Evolutionary conservation across 2,888 invertebrate species (phyloP), one percentile per base, ranked within the genome.

Genomic region (Mesorhabditis sp.): DNA sequence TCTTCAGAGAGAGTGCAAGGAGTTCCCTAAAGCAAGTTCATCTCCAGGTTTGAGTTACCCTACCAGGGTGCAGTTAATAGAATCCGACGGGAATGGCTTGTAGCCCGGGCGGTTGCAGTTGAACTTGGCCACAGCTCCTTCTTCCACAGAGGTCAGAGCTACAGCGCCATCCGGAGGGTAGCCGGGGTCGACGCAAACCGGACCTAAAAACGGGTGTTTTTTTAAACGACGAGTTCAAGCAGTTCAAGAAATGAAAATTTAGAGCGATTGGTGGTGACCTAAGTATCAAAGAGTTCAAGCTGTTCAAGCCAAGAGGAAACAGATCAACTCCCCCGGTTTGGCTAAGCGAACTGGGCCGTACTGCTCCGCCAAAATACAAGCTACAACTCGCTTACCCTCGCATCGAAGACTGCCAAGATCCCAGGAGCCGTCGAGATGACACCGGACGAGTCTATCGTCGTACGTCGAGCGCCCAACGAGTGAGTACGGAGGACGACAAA

Each of bases 381-480:
- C 28, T 50, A 13, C 58, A 10, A 13, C n/a, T 13, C 58, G 58
- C 7, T 50, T 50, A 86, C 87, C 96, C 89, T 95, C 95, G 85
- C 97, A 97, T 68, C 93, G 89, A 67, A 97, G 89, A 86, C 94
- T 94, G 44, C 96, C 96, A 86, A 96, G 95, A 88, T 96, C 96
- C 97, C 97, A 97, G 73, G 92, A 91, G 3, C 94, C 93, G 84
- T 94, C 94, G 0, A 91, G 91, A 88, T 92, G 92, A 87, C 96
- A 96, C 7, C 82, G 89, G 0, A 97, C 95, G 10, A 93, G 92
- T 85, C 93, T 93, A 83, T 95, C 94, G 79, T 94, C 92, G 80
- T 92, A 91, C 76, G 91, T 92, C 1, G 94, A 93, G 88, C 95
- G 93, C 3, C 95, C 95, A 41, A 93, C 93, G 15, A 94, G 88